These are phyloP conservation scores for Sander vitreus DNA, from an alignment of 2,113 vertebrate genomes.

Conservation along the genomic window DNA sequence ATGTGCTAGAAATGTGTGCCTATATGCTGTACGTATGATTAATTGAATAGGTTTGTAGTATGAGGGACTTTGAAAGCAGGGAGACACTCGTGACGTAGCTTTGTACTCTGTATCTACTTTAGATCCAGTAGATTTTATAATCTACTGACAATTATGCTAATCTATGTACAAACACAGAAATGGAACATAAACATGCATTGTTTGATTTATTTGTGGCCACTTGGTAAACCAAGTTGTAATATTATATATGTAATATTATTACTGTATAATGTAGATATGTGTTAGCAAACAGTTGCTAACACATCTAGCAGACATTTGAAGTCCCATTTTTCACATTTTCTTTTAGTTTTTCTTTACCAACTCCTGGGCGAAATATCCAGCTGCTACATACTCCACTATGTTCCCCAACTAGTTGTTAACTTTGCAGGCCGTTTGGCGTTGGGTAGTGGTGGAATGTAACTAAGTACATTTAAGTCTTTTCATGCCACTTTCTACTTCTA, in stretches of 20 bases:
- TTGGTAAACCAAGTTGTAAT: background rate
- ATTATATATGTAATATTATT: background rate
- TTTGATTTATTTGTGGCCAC: background rate
- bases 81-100: slow-evolving; percentile 33
- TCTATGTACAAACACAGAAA: background rate
- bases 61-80: slow-evolving; percentile 31
- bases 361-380: background rate
- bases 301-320: background rate
- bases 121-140: background rate
- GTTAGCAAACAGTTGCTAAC: background rate
- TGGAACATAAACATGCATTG: too few species aligned
- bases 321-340: background rate
- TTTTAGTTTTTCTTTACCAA: background rate
- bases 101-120: background rate
- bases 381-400: background rate
- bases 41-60: slow-evolving; percentile 61
- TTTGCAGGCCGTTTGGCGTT: background rate
- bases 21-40: slow-evolving; percentile 59
- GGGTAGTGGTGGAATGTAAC: background rate
- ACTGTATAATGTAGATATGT: background rate
- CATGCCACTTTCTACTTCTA: too few species aligned
- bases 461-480: too few species aligned
- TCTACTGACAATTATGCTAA: background rate
- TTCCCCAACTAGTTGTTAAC: background rate
- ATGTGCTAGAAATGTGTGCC: slow-evolving; percentile 51